Percentiles rank a stretch among this genome's conserved stretches.
These are phyloP conservation scores for Drosophila trichaetosa DNA, from an alignment of 2,888 invertebrate genomes.

Conservation along the genomic window DNA sequence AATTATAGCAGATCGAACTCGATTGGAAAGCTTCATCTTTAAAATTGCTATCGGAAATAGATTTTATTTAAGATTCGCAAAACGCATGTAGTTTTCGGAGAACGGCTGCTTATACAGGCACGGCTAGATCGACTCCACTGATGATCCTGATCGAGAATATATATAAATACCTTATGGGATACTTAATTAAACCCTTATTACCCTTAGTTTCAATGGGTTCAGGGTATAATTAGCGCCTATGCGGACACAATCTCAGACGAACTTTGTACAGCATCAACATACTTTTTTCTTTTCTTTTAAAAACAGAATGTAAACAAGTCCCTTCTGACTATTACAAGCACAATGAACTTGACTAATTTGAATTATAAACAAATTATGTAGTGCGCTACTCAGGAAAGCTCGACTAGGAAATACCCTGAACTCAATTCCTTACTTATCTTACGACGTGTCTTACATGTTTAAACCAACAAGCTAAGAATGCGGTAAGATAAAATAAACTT, in stretches of 20 bases:
- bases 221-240: not conserved
- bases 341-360: not conserved
- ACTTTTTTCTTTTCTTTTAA: not conserved
- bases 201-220: not conserved
- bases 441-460: not conserved
- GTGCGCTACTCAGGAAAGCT: not conserved
- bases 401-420: not conserved
- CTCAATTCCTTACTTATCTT: not conserved
- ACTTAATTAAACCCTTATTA: not conserved
- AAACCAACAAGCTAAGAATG: not conserved
- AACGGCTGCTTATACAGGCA: not conserved
- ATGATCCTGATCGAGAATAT: not conserved
- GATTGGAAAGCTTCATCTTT: not conserved
- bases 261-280: not conserved
- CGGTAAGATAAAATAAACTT: not conserved
- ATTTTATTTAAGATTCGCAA: not conserved
- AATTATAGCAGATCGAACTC: not conserved
- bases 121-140: not conserved
- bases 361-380: not conserved
- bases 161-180: not conserved
- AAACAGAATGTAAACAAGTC: not conserved
- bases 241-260: not conserved
- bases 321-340: not conserved
- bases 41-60: not conserved
- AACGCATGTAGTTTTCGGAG: not conserved